A percentile compares a stretch with the other conserved stretches of the same genome.
phyloP scores from a whole-genome alignment of 2,797 vertebrate species.

The Eurystomus glaucurus region DNA sequence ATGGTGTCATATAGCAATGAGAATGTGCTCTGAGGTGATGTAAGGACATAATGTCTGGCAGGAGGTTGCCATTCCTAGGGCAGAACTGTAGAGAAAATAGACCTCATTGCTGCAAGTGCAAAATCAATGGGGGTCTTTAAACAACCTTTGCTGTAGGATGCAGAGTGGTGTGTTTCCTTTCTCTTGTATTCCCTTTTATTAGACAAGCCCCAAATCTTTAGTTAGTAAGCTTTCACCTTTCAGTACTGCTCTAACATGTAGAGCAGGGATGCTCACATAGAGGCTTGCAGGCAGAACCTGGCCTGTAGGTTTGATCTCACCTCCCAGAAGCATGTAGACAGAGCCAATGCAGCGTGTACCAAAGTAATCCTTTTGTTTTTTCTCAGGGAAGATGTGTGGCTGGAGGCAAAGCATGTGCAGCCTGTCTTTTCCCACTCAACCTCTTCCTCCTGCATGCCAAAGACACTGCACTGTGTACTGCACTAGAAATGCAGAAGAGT shows the following conservation, averaged over 20 bases:
- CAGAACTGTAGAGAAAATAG: not conserved
- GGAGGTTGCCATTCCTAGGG: not conserved
- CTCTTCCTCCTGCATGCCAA: not conserved
- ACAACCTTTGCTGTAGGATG: not conserved
- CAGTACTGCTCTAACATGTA: not conserved
- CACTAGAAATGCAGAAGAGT: not conserved
- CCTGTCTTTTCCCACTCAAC: not conserved
- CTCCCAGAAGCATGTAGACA: not conserved
- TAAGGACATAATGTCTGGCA: not conserved
- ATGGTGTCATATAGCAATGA: not conserved
- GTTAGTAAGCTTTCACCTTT: not conserved
- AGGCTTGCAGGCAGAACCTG: not conserved
- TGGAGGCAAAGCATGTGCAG: not conserved
- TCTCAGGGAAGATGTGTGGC: not conserved
- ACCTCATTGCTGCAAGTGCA: not conserved
- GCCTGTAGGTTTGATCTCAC: not conserved
- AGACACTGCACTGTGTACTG: not conserved
- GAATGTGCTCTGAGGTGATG: not conserved
- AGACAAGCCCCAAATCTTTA: not conserved
- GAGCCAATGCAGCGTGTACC: rapidly evolving
- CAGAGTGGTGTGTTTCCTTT: not conserved
- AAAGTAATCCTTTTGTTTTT: not conserved
- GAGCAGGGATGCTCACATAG: not conserved
- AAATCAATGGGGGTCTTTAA: not conserved
- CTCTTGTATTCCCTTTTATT: not conserved